Evolutionary conservation across 30 jellyfish, hydroid and myxozoan species (phyloP), one percentile per base, ranked within the genome.

Genomic region (Hydractinia echinata): DNA sequence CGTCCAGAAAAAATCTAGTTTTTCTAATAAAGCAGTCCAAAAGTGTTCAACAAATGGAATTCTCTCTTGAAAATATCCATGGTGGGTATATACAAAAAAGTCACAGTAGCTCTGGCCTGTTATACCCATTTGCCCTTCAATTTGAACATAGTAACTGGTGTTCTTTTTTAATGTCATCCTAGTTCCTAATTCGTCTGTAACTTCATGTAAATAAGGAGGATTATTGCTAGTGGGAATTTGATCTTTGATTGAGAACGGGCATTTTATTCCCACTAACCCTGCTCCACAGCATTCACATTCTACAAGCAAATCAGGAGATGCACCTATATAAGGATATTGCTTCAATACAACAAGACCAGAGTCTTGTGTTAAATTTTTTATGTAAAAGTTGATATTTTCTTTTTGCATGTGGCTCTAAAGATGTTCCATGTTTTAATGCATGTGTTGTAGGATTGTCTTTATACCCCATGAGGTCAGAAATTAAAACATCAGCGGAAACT

Each of bases 201-300:
- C 69, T 58, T n/a, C n/a, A n/a, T 58, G 69, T 11, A 58, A 16
- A 0, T 58, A 58, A 58, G 15, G 1, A 1, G 3, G 19, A 58
- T 58, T 58, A 11, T 58, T 58, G 69, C 18, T 16, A 58, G 69
- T 11, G 19, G 69, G 69, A 58, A 58, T 16, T 58, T 58, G 69
- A 11, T 3, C 69, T 58, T 58, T 58, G 69, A 58, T 16, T 11
- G 69, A 58, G 69, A 58, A 58, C 19, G 69, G 69, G 19, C 69
- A 58, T 0, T 58, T 58, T 13, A 58, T 58, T 16, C 3, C 69
- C 3, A 58, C 3, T 58, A 58, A 16, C 19, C 69, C 69, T 58
- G 15, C 19, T 13, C 69, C 69, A 58, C 69, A 58, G 69, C 69
- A 58, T 16, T 58, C 69, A 58, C 69, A 58, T 16, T 58, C 69